Evolutionary conservation across 2,113 vertebrate genomes (phyloP), one percentile per base, ranked within the genome.

Genomic region (Enhydra lutris): DNA sequence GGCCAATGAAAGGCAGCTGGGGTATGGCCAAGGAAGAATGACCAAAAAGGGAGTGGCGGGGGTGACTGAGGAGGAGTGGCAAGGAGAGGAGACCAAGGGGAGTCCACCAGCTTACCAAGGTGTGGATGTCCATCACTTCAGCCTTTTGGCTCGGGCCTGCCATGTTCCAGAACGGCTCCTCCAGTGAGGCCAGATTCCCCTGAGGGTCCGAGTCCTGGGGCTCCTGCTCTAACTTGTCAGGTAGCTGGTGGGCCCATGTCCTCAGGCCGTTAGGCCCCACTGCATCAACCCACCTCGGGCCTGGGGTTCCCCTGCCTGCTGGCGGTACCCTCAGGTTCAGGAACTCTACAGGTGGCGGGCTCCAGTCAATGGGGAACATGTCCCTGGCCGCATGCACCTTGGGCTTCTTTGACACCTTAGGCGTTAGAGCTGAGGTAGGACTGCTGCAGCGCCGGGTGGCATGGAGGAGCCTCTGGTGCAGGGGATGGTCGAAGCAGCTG

Each of bases 311-410:
- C 7, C 0, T n/a, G 36, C 4, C 4, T 4, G 45, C 6, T 10
- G 18, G 63, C 0, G 24, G 76, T 1, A 6, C 1, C 20, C 20
- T 63, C 0, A 23, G 73, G 47, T 91, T 92, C 29, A 98, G 92
- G 55, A 98, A 98, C 0, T 97, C 89, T 0, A 98, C 6, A 5
- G 95, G 97, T 0, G 97, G 97, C 0, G 97, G 98, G 39, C 97
- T 97, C 97, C 98, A 98, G 86, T 98, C 86, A 0, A 8, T 71
- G 50, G 97, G 98, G 61, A 98, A 97, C 0, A 45, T 42, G 63
- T 97, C 93, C 29, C 17, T 42, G 0, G 86, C 1, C 0, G 15
- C 50, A 36, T 98, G 84, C 34, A 90, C 87, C 86, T 57, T 97
- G 39, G 82, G 55, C 42, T 89, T 95, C 92, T 95, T 97, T 0